Conservation (phyloP, 1,140 invertebrate genomes). For the Leguminivora glycinivorella region DNA sequence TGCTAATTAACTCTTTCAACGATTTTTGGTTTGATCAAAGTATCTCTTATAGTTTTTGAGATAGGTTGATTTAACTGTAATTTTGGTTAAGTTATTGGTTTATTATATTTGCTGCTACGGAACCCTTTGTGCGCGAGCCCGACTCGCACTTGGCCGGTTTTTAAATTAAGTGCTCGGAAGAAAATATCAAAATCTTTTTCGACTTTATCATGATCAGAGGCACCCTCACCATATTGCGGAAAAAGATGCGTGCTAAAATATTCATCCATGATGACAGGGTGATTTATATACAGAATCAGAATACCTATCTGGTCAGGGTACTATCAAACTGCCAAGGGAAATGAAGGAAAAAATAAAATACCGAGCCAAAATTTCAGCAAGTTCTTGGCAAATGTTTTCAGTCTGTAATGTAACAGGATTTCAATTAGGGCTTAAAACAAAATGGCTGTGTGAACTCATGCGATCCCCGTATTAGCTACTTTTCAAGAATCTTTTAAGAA, state of each 20-base stretch:
- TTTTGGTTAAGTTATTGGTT: too few relatives aligned
- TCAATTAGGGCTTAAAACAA: constrained; percentile 15
- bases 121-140: too few relatives aligned
- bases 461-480: constrained; percentile 15
- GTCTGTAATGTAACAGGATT: constrained; percentile 16
- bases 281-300: constrained; percentile 1
- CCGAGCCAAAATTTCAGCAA: background rate
- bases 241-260: constrained; percentile 14
- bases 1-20: too few relatives aligned
- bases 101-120: too few relatives aligned
- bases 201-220: background rate
- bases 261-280: constrained; percentile 6
- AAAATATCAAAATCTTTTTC: background rate
- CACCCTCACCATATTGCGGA: background rate
- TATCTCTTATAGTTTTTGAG: too few relatives aligned
- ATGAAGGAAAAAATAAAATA: background rate
- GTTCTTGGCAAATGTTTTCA: constrained; percentile 7
- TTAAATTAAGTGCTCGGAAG: background rate
- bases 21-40: too few relatives aligned
- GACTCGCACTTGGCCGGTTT: too few relatives aligned
- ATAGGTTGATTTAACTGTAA: too few relatives aligned
- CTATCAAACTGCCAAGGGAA: background rate
- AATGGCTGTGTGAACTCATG: constrained; percentile 13
- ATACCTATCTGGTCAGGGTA: background rate
- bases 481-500: constrained; percentile 8